Evolutionary conservation across 2,113 vertebrate genomes (phyloP), one percentile per base, ranked within the genome.

Genomic region (Riparia riparia): DNA sequence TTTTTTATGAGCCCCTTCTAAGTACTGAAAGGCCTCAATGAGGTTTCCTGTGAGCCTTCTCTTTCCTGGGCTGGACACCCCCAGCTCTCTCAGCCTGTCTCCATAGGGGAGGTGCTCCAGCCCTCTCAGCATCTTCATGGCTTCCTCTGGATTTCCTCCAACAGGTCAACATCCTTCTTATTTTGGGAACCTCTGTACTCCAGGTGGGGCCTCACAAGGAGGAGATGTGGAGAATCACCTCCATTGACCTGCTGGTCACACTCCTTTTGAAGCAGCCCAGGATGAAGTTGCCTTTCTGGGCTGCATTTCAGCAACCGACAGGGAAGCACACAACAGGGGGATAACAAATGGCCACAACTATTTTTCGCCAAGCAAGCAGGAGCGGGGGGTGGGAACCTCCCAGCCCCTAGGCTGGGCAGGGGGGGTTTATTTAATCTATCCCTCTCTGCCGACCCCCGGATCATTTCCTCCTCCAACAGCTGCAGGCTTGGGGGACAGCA

Each of bases 271-370:
- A 56, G 57, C 34, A 77, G 56, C 70, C 34, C 70, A 42, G 54
- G 29, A 34, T 31, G 39, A 41, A 16, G 6, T 49, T 42, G 47
- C 25, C 34, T 28, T 37, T 54, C 63, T 69, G 34, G 25, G 34
- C 14, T 0, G 0, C 34, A 50, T 37, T 63, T 90, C 42, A 69
- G 29, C 6, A 6, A 44, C 56, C 28, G 0, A 53, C 24, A 31
- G 32, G 32, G 89, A 64, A 74, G 12, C 10, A 0, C 32, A 25
- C 26, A 85, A 78, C 81, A 83, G 32, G 24, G 26, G 32, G 25
- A 80, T 68, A 95, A 95, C 93, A 97, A 95, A 93, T 91, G 92
- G 78, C 86, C 57, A 64, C 53, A 87, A 39, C 51, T 89, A 94
- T 91, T 68, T 91, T 79, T 81, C 68, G 56, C 66, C 0, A 0